Evolutionary conservation across 2,113 vertebrate species (phyloP).

Genomic region (Trochalopteron elliotii): DNA sequence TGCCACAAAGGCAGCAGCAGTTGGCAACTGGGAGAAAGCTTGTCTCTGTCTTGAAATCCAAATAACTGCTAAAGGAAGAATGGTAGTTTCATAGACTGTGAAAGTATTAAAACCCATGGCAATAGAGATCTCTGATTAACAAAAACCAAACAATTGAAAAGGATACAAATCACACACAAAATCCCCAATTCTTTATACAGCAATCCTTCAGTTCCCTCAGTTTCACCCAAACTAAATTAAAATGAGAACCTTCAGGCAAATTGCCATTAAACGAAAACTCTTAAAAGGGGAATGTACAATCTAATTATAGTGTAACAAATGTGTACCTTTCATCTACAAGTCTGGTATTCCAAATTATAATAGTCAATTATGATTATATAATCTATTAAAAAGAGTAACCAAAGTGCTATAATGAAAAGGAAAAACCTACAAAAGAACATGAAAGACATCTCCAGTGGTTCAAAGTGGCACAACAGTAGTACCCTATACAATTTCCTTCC

Average conservation of each 20-base stretch:
- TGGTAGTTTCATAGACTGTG: background rate
- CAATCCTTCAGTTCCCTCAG: background rate
- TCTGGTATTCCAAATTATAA: conserved; percentile 40
- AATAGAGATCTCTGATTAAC: conserved; percentile 37
- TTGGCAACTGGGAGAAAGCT: conserved; percentile 17
- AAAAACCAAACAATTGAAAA: conserved; percentile 31
- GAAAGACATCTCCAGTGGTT: conserved; percentile 7
- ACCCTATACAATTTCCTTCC: background rate
- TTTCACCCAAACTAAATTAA: conserved; percentile 60
- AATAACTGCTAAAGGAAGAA: conserved; percentile 1
- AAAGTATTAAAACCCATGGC: conserved; percentile 3
- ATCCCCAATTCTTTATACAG: background rate
- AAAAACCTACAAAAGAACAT: conserved; percentile 30
- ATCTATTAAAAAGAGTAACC: conserved; percentile 47
- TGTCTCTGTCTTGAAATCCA: conserved; percentile 11
- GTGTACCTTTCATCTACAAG: conserved; percentile 58
- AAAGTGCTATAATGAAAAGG: conserved; percentile 24
- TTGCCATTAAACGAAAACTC: conserved; percentile 41
- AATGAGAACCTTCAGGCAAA: conserved; percentile 60
- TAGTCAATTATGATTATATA: conserved; percentile 59
- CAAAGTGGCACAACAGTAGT: background rate
- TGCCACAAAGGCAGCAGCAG: conserved; percentile 26
- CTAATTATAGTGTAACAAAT: conserved; percentile 69
- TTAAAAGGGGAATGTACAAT: conserved; percentile 51
- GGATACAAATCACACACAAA: background rate